Evolutionary conservation across 1,140 invertebrate genomes (phyloP), one percentile per base, ranked within the genome.

Genomic region (Stegodyphus dumicola): DNA sequence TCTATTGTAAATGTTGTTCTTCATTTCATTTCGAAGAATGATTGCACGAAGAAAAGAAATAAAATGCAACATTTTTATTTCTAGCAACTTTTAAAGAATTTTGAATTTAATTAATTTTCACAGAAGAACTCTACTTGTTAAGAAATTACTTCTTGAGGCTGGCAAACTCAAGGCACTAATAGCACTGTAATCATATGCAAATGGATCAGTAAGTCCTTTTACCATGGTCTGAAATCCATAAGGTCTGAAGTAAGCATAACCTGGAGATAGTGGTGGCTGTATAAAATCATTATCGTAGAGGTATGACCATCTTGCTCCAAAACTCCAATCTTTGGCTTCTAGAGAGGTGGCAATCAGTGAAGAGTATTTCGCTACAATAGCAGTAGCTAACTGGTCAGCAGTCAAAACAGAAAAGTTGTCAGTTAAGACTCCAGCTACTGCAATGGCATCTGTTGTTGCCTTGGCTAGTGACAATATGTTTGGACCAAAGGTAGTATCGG

Each of bases 331-430:
- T 49, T 69, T 77, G 15, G 81, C 17, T 53, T 85, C 81, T 11
- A 85, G 64, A 33, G 81, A 85, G 1, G 81, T 85, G 11, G 81
- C 81, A 18, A 85, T 85, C 60, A 85, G 71, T 13, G 64, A 85
- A 11, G 74, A 77, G 51, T 18, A 77, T 60, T 85, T 85, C 2
- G 74, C 64, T 5, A 70, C 65, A 49, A 85, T 70, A 6, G 81
- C 81, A 5, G 81, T 77, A n/a, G 81, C 65, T 17, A 85, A 51
- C 15, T 85, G 81, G n/a, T 85, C 81, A 49, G 74, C 81, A 5
- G 81, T 13, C 2, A 77, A 51, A 13, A 77, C 17, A 6, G 73
- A 69, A 17, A 85, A 85, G 10, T 15, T 15, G 52, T 18, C 69
- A 54, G 11, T 60, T 9, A 85, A 56, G 11, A 85, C 54, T 6